Percentiles rank a stretch among this genome's conserved stretches.
Evolutionary conservation across 1,140 invertebrate genomes (phyloP).

Genomic region (Drosophila pseudoobscura): DNA sequence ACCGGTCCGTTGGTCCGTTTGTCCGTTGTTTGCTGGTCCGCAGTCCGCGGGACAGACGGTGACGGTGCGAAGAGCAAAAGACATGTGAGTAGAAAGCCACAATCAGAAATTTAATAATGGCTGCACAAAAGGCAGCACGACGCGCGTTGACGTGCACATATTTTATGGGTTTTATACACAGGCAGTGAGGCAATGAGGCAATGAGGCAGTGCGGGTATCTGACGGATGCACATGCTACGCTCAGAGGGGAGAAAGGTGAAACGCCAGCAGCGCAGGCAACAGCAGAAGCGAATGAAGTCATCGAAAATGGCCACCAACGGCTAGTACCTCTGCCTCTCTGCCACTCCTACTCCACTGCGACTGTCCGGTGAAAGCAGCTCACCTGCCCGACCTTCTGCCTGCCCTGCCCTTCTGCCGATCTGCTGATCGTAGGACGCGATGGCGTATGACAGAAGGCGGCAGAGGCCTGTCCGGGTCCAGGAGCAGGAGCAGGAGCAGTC

Average conservation of each 20-base stretch:
- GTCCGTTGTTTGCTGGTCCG: conserved; percentile 8
- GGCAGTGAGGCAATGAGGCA: conserved; percentile 3
- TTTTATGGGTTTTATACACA: conserved; percentile 79
- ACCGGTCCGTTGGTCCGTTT: conserved; percentile 59
- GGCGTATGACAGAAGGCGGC: conserved; percentile 8
- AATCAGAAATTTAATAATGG: conserved; percentile 83
- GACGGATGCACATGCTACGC: conserved; percentile 68
- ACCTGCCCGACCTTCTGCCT: conserved; percentile 15
- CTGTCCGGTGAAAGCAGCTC: conserved; percentile 33
- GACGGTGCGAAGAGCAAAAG: conserved; percentile 39
- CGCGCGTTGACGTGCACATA: conserved; percentile 80
- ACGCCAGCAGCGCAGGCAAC: conserved; percentile 35
- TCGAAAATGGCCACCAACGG: conserved; percentile 63
- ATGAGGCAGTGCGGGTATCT: conserved; percentile 45
- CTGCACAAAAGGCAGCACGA: conserved; percentile 77
- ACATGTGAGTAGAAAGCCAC: conserved; percentile 80
- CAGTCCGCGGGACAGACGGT: conserved; percentile 34
- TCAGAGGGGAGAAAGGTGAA: conserved; percentile 53
- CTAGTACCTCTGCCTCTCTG: too few relatives aligned
- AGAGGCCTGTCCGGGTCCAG: conserved; percentile 22
- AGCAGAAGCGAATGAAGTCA: conserved; percentile 65
- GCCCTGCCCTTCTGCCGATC: conserved; percentile 27
- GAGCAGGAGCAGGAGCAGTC: conserved; percentile 6
- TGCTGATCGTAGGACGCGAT: conserved; percentile 52
- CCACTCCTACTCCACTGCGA: background rate